Percentiles rank a stretch among this genome's conserved stretches.
phyloP scores from a whole-genome alignment of 92 coral and sea anemone species.

The Porites lobata region DNA sequence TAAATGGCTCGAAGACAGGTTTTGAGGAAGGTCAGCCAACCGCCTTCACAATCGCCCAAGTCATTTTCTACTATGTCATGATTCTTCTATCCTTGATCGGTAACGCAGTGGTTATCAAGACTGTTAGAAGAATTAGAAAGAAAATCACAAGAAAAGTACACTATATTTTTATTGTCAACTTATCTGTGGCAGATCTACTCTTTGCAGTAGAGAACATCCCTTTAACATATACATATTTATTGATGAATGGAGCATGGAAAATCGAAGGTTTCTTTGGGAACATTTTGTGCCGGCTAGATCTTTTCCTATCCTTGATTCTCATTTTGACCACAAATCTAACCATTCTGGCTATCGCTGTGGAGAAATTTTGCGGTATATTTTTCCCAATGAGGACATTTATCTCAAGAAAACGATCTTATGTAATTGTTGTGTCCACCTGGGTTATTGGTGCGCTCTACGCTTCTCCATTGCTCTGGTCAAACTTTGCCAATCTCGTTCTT shows the following conservation, averaged over 20 bases:
- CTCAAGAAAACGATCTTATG: slow-evolving; percentile 21
- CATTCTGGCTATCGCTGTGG: slow-evolving; percentile 36
- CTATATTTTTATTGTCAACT: slow-evolving; percentile 24
- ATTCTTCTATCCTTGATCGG: slow-evolving; percentile 29
- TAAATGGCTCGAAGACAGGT: too few species aligned
- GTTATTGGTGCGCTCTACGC: neutral
- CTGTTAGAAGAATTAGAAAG: slow-evolving; percentile 14
- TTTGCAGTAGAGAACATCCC: slow-evolving; percentile 28
- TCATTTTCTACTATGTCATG: slow-evolving; percentile 14
- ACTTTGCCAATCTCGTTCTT: neutral
- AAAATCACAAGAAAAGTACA: slow-evolving; percentile 12
- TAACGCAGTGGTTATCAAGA: slow-evolving; percentile 33
- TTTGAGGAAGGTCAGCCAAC: neutral
- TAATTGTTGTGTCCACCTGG: slow-evolving; percentile 25
- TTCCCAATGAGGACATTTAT: slow-evolving; percentile 19
- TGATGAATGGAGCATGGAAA: slow-evolving; percentile 25
- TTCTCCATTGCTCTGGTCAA: slow-evolving; percentile 13
- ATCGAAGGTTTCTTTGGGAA: slow-evolving; percentile 19
- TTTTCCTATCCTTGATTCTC: neutral
- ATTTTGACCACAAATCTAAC: slow-evolving; percentile 22
- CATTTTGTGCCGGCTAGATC: slow-evolving; percentile 11
- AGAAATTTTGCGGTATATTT: slow-evolving; percentile 17
- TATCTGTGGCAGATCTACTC: slow-evolving; percentile 42
- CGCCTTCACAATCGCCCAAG: neutral
- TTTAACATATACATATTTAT: neutral